A percentile compares a stretch with the other conserved stretches of the same genome.
These are phyloP conservation scores for Labeo catla DNA, from an alignment of 2,113 vertebrate species.

Conservation along the genomic window DNA sequence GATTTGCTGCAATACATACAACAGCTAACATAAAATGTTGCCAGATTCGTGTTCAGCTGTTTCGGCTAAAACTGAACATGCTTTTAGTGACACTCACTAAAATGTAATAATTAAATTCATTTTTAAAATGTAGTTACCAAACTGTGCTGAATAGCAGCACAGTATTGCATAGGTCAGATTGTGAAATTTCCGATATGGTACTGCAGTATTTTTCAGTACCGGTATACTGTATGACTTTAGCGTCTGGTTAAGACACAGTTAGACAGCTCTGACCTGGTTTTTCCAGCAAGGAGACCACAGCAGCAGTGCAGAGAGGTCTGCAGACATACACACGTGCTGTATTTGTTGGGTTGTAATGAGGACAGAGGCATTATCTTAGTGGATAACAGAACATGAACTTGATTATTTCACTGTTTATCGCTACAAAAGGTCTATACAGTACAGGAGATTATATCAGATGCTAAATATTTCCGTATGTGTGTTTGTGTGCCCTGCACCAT, in stretches of 20 bases:
- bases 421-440: neutral
- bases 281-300: neutral
- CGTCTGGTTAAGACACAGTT: neutral
- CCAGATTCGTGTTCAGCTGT: too few relatives aligned
- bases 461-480: neutral
- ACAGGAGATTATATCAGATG: neutral
- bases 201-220: neutral
- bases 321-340: neutral
- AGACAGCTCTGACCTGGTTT: constrained; percentile 5
- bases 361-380: neutral
- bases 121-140: neutral
- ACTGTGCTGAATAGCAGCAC: neutral
- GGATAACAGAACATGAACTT: neutral
- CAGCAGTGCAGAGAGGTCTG: neutral
- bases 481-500: neutral
- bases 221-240: neutral
- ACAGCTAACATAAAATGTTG: too few relatives aligned
- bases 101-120: too few relatives aligned
- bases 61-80: too few relatives aligned
- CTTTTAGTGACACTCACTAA: too few relatives aligned
- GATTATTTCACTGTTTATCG: neutral
- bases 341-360: neutral
- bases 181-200: neutral
- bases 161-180: neutral
- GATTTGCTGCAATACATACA: too few relatives aligned